phyloP scores from a whole-genome alignment of 2,113 vertebrate genomes.

The Daubentonia madagascariensis region DNA sequence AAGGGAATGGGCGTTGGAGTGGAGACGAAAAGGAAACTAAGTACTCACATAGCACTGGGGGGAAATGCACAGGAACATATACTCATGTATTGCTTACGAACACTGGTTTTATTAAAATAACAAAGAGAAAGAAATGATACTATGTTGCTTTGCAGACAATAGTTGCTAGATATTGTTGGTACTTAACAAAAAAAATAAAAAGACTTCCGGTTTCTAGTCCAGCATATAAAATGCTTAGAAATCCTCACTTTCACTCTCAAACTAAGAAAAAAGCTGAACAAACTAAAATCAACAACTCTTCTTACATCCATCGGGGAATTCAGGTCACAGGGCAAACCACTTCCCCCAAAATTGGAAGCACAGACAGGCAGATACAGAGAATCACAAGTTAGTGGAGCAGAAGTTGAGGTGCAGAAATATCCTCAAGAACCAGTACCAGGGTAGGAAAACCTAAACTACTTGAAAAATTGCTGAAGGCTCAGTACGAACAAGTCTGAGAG shows the following conservation, averaged over 20 bases:
- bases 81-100: not conserved
- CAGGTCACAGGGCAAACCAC: not conserved
- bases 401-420: not conserved
- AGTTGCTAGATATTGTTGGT: not conserved
- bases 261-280: not conserved
- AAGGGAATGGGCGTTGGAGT: not conserved
- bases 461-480: not conserved
- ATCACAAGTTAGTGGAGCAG: not conserved
- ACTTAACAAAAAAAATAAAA: not conserved
- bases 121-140: not conserved
- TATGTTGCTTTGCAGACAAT: not conserved
- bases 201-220: not conserved
- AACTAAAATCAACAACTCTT: not conserved
- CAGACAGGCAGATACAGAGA: not conserved
- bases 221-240: not conserved
- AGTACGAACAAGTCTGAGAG: not conserved
- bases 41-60: not conserved
- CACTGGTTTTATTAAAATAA: not conserved
- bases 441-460: not conserved
- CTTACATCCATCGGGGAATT: not conserved
- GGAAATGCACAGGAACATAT: not conserved
- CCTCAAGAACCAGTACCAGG: not conserved
- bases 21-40: not conserved
- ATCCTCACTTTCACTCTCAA: not conserved
- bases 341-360: not conserved